Evolutionary conservation across 1,140 invertebrate genomes (phyloP).

Genomic region (Sarcophaga peregrina): DNA sequence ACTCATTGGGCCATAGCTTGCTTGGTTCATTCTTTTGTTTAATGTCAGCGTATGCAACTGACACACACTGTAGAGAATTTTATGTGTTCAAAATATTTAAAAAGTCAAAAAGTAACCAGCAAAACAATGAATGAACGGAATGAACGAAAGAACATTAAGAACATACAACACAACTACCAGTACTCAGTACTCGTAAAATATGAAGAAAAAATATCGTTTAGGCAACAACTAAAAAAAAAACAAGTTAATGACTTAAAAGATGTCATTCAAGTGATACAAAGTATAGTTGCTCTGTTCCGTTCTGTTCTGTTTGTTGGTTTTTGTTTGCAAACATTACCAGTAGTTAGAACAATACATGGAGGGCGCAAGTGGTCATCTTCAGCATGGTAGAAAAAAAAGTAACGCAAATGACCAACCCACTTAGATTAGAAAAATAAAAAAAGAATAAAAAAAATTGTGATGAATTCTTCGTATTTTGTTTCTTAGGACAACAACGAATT

Average conservation of each 20-base stretch:
- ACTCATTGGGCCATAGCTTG: background rate
- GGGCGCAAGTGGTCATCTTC: background rate
- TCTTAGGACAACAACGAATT: background rate
- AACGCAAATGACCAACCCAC: background rate
- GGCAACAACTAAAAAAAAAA: background rate
- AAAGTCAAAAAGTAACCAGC: background rate
- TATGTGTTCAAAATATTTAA: slow-evolving; percentile 17
- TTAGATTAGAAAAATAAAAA: too few species aligned
- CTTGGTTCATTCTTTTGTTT: background rate
- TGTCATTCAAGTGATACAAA: slow-evolving; percentile 16
- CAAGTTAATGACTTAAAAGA: slow-evolving; percentile 10
- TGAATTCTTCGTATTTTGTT: background rate
- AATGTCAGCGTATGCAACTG: slow-evolving; percentile 21
- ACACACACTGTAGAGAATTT: background rate
- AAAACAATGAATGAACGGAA: background rate
- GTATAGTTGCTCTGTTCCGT: background rate
- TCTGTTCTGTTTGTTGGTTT: background rate
- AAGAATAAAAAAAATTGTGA: too few species aligned
- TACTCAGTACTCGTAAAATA: too few species aligned
- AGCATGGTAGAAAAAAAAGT: background rate
- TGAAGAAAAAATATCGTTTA: too few species aligned
- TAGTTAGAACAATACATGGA: background rate
- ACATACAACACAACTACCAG: background rate
- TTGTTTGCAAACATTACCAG: background rate
- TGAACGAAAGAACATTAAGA: background rate